Conservation (phyloP, 2,797 vertebrate species). For the Nothura maculosa region DNA sequence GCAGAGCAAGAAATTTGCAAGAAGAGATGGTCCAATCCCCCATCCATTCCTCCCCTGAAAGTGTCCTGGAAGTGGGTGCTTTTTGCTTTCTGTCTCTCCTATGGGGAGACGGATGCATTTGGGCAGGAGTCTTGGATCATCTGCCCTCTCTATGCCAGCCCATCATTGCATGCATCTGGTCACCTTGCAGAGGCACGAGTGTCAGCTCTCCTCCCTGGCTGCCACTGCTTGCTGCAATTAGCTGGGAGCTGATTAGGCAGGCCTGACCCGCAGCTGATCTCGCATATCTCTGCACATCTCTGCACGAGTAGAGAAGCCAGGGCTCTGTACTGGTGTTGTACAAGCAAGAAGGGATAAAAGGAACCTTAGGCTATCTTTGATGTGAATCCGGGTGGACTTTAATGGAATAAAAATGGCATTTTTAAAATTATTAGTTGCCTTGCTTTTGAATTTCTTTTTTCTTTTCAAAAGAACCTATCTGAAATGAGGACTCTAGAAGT, state of each 20-base stretch:
- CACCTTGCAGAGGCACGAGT: neutral
- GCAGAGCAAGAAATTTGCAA: neutral
- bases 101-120: neutral
- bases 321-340: accelerated
- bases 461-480: neutral
- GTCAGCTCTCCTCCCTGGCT: neutral
- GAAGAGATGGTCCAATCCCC: neutral
- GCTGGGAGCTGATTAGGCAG: neutral
- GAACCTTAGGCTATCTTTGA: neutral
- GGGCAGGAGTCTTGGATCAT: neutral
- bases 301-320: neutral
- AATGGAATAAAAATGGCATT: neutral
- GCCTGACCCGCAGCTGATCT: neutral
- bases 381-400: neutral
- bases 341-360: neutral
- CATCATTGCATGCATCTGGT: neutral
- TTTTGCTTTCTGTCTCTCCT: neutral
- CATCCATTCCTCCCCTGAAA: accelerated
- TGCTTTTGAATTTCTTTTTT: neutral
- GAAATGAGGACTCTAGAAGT: neutral
- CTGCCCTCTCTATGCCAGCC: accelerated
- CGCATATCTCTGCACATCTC: accelerated
- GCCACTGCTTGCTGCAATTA: neutral
- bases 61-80: neutral
- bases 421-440: neutral